These are phyloP conservation scores for Erebia ligea DNA, from an alignment of 2,888 invertebrate genomes.

Conservation along the genomic window DNA sequence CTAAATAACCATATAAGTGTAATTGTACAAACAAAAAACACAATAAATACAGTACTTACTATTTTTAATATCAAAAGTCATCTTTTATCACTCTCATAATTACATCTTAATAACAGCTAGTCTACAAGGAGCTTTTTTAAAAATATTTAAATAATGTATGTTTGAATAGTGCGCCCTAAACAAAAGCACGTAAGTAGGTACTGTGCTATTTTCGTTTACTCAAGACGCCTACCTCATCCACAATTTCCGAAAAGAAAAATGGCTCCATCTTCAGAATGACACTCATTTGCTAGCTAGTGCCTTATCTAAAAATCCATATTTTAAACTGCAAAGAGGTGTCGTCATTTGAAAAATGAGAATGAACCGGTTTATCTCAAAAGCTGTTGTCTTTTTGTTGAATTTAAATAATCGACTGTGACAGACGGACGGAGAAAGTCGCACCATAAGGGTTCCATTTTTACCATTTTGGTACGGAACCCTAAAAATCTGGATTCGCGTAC, in stretches of 20 bases:
- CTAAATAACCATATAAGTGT: no score
- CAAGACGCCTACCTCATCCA: neutral
- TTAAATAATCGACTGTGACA: no score
- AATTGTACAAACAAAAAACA: no score
- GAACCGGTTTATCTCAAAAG: neutral
- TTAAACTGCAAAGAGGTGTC: neutral
- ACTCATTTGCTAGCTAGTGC: neutral
- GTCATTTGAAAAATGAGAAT: neutral
- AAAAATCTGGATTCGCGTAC: conserved; percentile 13
- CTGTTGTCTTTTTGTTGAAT: neutral
- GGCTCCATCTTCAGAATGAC: neutral
- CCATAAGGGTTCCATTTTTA: no score
- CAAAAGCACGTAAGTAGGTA: neutral
- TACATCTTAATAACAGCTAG: neutral
- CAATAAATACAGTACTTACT: neutral
- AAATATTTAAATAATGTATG: neutral
- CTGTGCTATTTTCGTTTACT: conserved; percentile 2
- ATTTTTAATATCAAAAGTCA: neutral
- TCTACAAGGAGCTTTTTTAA: neutral
- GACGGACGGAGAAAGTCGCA: no score
- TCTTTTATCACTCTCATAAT: neutral
- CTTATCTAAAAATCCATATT: neutral
- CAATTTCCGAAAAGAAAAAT: neutral
- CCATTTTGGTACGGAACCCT: no score
- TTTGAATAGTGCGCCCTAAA: neutral